Evolutionary conservation across 1,140 invertebrate genomes (phyloP).

Genomic region (Neuroterus valhalla): DNA sequence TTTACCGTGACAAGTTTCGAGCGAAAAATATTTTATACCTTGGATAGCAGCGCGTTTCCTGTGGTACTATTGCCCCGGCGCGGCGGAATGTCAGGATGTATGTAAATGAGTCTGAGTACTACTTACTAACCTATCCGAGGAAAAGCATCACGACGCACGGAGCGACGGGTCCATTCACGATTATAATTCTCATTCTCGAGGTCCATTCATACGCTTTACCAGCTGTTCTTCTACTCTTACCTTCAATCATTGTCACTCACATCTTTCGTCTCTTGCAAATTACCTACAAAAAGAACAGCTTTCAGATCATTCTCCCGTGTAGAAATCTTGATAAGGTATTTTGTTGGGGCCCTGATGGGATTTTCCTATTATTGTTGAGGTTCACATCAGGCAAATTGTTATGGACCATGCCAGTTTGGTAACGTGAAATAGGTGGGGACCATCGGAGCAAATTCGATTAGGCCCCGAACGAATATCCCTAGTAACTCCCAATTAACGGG

Average conservation of each 20-base stretch:
- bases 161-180: constrained; percentile 48
- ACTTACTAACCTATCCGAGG: constrained; percentile 30
- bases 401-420: no score
- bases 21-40: constrained; percentile 4
- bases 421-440: no score
- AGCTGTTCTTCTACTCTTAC: constrained; percentile 46
- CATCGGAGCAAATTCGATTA: no score
- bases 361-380: no score
- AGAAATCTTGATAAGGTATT: no score
- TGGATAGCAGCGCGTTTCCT: not conserved
- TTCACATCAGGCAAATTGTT: no score
- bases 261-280: not conserved
- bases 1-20: not conserved
- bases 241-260: constrained; percentile 45
- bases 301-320: no score
- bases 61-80: not conserved
- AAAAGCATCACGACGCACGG: constrained; percentile 32
- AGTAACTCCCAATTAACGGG: no score
- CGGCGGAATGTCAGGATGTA: not conserved
- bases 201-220: constrained; percentile 56
- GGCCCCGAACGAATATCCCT: no score
- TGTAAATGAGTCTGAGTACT: constrained; percentile 21
- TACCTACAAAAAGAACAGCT: no score
- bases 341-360: no score
- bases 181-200: constrained; percentile 45